A percentile compares a stretch with the other conserved stretches of the same genome.
Conservation (phyloP, 92 coral and sea anemone genomes). For the Porites cylindrica region DNA sequence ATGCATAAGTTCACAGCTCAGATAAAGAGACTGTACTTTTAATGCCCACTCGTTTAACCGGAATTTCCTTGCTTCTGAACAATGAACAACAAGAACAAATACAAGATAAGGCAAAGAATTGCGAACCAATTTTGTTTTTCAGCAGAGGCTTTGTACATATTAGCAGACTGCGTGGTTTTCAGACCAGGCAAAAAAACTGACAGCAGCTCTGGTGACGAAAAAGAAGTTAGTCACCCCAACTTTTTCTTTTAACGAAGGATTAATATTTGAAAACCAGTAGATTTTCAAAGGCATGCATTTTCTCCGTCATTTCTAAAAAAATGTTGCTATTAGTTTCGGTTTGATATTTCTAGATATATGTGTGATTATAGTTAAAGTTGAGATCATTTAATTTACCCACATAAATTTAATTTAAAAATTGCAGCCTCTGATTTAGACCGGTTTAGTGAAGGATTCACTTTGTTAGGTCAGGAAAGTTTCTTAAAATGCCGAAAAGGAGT, state of each 20-base stretch:
- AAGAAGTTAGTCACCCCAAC: slow-evolving; percentile 1
- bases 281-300: slow-evolving; percentile 11
- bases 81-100: slow-evolving; percentile 10
- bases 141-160: slow-evolving; percentile 14
- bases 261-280: not conserved
- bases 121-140: not conserved
- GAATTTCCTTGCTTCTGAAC: slow-evolving; percentile 12
- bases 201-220: slow-evolving; percentile 10
- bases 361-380: no score
- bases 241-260: slow-evolving; percentile 3
- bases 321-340: not conserved
- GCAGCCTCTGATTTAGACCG: not conserved
- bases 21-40: slow-evolving; percentile 13
- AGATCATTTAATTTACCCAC: slow-evolving; percentile 4
- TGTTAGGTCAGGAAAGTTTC: slow-evolving; percentile 11
- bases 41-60: slow-evolving; percentile 16
- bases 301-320: slow-evolving; percentile 10
- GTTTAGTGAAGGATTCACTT: not conserved
- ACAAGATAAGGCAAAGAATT: not conserved
- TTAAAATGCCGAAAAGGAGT: slow-evolving; percentile 11
- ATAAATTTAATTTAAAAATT: not conserved
- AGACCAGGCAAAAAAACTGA: slow-evolving; percentile 8
- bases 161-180: not conserved
- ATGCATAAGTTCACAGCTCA: slow-evolving; percentile 14
- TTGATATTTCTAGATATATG: no score